Evolutionary conservation across 2,888 invertebrate species (phyloP).

Genomic region (Aquatica leii): DNA sequence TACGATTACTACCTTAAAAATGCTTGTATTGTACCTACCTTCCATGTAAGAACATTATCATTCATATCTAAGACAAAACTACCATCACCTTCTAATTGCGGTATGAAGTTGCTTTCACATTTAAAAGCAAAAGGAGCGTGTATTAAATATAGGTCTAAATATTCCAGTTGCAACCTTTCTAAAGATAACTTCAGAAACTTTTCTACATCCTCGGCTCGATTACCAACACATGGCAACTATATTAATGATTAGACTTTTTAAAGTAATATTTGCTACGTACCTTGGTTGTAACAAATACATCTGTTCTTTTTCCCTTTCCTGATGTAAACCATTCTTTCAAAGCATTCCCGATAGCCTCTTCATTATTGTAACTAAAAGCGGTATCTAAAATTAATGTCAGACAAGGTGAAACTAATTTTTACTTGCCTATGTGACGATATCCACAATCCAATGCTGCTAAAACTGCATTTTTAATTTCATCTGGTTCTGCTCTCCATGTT

Average conservation of each 20-base stretch:
- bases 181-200: slow-evolving; percentile 73
- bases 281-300: slow-evolving; percentile 84
- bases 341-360: slow-evolving; percentile 76
- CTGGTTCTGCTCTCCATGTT: slow-evolving; percentile 75
- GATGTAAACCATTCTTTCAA: slow-evolving; percentile 71
- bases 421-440: slow-evolving; percentile 72
- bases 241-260: too few relatives aligned
- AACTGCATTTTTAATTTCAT: slow-evolving; percentile 71
- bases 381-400: slow-evolving; percentile 66
- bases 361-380: slow-evolving; percentile 81
- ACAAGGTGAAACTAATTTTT: not conserved
- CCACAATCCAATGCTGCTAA: slow-evolving; percentile 72
- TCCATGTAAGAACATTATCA: slow-evolving; percentile 76
- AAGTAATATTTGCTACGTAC: slow-evolving; percentile 56
- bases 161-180: slow-evolving; percentile 69
- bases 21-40: slow-evolving; percentile 57
- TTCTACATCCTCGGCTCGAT: slow-evolving; percentile 72
- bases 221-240: slow-evolving; percentile 77
- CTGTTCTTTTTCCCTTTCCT: slow-evolving; percentile 71
- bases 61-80: slow-evolving; percentile 69
- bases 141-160: slow-evolving; percentile 80
- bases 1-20: not conserved
- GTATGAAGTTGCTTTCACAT: slow-evolving; percentile 65
- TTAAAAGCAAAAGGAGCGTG: slow-evolving; percentile 78
- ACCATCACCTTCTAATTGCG: slow-evolving; percentile 67